Evolutionary conservation across 2,113 vertebrate genomes (phyloP), one percentile per base, ranked within the genome.

Genomic region (Festucalex cinctus): DNA sequence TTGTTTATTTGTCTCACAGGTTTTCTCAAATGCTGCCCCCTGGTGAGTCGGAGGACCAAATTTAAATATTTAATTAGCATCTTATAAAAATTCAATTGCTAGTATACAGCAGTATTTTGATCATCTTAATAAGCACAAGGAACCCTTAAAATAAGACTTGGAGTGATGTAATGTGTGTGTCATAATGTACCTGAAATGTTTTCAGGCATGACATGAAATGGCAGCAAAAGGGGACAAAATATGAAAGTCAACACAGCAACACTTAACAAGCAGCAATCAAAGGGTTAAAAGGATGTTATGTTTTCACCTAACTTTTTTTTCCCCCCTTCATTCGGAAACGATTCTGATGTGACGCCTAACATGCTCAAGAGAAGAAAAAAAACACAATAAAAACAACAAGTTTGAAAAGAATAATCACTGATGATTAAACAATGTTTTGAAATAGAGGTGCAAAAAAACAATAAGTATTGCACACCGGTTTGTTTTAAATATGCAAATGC

Each of bases 221-320:
- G 9, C 12, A 26, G 66, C 22, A 28, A 51, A 60, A 26, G n/a
- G 3, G 59, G 44, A 6, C 48, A 51, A 51, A 51, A n/a, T 48
- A 48, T 22, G 20, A 51, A 51, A 9, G 8, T 51, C 20, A 51
- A 22, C 20, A 51, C 48, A 51, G 7, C 48, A 22, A 51, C n/a
- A 51, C n/a, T 14, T 79, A 81, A 75, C 69, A 87, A 85, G 76
- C 76, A 77, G 65, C 74, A 71, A 66, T 64, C 28, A 71, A 90
- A 88, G 71, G 79, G 64, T 85, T 73, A 5, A 59, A 79, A 54
- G 51, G 26, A 71, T 71, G 66, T 66, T 66, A 83, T 66, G 22
- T 87, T 86, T 69, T 76, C 70, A 82, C 65, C 76, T 71, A 82
- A 78, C 79, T 84, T 82, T 70, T 87, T 35, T 58, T 58, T 57